Percentiles rank a stretch among this genome's conserved stretches.
phyloP scores from a whole-genome alignment of 1,140 invertebrate species.

The Antheraea mylitta region DNA sequence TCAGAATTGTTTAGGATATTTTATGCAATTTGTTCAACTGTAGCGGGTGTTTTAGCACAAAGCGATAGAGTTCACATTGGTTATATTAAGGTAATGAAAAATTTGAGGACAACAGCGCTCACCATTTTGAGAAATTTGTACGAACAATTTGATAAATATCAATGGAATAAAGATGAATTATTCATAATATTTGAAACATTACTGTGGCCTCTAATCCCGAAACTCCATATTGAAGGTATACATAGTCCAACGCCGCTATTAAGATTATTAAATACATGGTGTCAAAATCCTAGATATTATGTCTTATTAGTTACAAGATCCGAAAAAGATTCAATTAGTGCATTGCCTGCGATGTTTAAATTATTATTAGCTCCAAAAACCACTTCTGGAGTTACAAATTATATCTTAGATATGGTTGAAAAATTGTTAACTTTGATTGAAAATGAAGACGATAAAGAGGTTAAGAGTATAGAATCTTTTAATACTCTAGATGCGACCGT shows the following conservation, averaged over 20 bases:
- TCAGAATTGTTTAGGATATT: constrained; percentile 86
- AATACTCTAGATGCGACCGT: constrained; percentile 53
- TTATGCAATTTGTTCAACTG: constrained; percentile 83
- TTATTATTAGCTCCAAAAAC: constrained; percentile 85
- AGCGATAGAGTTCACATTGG: constrained; percentile 80
- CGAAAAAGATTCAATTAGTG: constrained; percentile 72
- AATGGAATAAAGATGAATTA: constrained; percentile 85
- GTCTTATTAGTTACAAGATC: constrained; percentile 83
- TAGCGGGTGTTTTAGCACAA: constrained; percentile 80
- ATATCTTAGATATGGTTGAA: constrained; percentile 89
- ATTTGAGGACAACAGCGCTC: constrained; percentile 81
- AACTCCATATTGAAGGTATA: constrained; percentile 89
- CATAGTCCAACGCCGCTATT: constrained; percentile 90
- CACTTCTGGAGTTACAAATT: constrained; percentile 82
- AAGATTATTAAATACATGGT: constrained; percentile 89
- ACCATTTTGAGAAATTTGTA: constrained; percentile 87
- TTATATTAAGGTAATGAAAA: constrained; percentile 84
- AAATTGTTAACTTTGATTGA: constrained; percentile 85
- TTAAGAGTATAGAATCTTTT: constrained; percentile 57
- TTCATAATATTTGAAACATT: constrained; percentile 87
- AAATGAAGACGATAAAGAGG: constrained; percentile 75
- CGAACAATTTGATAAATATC: constrained; percentile 87
- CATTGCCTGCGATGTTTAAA: constrained; percentile 84
- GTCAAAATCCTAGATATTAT: constrained; percentile 87
- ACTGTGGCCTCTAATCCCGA: constrained; percentile 90